Evolutionary conservation across 2,797 vertebrate genomes (phyloP).

Genomic region (Etheostoma nigrum): DNA sequence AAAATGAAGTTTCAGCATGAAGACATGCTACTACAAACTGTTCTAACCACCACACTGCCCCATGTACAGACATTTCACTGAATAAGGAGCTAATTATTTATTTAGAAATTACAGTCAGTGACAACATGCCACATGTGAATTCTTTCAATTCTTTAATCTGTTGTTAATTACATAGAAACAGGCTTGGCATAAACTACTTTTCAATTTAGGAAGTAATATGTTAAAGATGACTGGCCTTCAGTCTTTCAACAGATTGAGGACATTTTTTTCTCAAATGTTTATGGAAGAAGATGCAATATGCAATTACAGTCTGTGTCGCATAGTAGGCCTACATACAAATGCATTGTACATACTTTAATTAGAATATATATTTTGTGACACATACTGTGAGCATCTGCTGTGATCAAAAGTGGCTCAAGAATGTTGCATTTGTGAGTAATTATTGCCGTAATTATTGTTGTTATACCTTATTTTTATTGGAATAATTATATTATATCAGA

Average conservation of each 20-base stretch:
- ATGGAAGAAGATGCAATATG: background rate
- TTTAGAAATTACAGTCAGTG: background rate
- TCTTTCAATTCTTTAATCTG: background rate
- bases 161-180: background rate
- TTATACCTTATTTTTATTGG: background rate
- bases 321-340: too few species aligned
- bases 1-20: conserved; percentile 50
- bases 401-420: background rate
- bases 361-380: background rate
- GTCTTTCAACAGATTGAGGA: background rate
- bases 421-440: background rate
- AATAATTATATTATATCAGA: background rate
- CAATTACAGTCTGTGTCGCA: background rate
- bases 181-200: background rate
- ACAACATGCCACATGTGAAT: background rate
- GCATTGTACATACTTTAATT: background rate
- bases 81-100: background rate
- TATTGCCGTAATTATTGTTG: background rate
- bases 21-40: conserved; percentile 12
- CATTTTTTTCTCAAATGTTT: background rate
- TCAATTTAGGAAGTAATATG: background rate
- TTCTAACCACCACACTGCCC: conserved; percentile 3
- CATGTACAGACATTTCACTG: background rate
- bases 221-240: background rate
- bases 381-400: background rate